A percentile compares a stretch with the other conserved stretches of the same genome.
These are phyloP conservation scores for Microctonus aethiopoides DNA, from an alignment of 2,888 invertebrate species.

Conservation along the genomic window DNA sequence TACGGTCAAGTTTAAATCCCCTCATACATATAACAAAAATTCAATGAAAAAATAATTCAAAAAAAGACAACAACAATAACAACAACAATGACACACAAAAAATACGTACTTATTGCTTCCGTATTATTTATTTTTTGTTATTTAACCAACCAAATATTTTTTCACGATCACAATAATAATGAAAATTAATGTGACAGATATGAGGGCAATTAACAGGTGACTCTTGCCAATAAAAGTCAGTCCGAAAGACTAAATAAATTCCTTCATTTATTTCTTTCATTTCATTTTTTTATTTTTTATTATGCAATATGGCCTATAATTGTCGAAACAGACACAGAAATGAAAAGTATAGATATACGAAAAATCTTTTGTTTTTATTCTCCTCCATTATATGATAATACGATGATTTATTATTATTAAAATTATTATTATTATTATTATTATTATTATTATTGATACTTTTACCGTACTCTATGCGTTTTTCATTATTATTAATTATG, in stretches of 20 bases:
- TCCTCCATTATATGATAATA: conserved; percentile 36
- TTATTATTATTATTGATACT: conserved; percentile 37
- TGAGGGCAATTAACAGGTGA: conserved; percentile 32
- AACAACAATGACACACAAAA: conserved; percentile 16
- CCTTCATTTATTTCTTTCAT: background rate
- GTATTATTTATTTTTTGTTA: conserved; percentile 3
- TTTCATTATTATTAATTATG: conserved; percentile 43
- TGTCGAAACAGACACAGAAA: conserved; percentile 16
- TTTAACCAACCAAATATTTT: background rate
- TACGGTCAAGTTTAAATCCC: background rate
- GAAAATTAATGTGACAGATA: background rate
- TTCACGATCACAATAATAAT: background rate
- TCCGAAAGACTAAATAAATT: conserved; percentile 30
- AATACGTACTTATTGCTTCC: conserved; percentile 31
- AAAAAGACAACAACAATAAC: no score
- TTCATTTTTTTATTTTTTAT: background rate
- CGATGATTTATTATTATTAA: conserved; percentile 37
- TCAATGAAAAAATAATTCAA: background rate
- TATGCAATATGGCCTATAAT: conserved; percentile 19
- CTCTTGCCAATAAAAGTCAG: conserved; percentile 41
- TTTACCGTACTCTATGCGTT: conserved; percentile 44
- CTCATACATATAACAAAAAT: background rate
- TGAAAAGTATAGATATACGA: conserved; percentile 18
- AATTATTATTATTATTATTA: conserved; percentile 37
- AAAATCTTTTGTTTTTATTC: conserved; percentile 32